Percentiles rank a stretch among this genome's conserved stretches.
These are phyloP conservation scores for Phaetusa simplex DNA, from an alignment of 2,113 vertebrate genomes.

Conservation along the genomic window DNA sequence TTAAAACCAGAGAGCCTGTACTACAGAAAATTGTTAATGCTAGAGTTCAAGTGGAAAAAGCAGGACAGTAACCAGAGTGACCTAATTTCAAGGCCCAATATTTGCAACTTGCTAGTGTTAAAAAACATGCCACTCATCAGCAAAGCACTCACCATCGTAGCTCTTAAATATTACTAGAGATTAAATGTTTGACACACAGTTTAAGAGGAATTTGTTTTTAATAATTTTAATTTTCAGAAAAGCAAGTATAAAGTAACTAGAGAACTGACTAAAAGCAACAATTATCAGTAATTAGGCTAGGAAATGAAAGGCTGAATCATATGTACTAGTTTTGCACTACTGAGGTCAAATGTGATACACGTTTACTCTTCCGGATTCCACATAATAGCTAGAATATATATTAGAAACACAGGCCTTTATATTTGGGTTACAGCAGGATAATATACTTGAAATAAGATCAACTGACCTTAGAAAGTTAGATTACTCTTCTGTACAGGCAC, in stretches of 20 bases:
- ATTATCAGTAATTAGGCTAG: not conserved
- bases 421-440: not conserved
- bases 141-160: not conserved
- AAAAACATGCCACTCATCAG: not conserved
- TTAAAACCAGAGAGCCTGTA: not conserved
- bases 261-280: not conserved
- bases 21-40: not conserved
- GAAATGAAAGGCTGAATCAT: not conserved
- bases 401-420: not conserved
- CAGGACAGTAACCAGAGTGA: not conserved
- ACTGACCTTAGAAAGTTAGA: not conserved
- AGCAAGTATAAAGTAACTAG: not conserved
- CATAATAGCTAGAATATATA: not conserved
- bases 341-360: not conserved
- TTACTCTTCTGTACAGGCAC: not conserved
- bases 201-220: not conserved
- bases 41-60: slow-evolving; percentile 40
- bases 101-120: not conserved
- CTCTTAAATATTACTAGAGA: not conserved
- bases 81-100: slow-evolving; percentile 4
- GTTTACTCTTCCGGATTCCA: not conserved
- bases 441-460: not conserved
- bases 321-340: not conserved
- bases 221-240: not conserved
- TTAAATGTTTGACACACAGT: not conserved